These are phyloP conservation scores for Phaedon cochleariae DNA, from an alignment of 2,888 invertebrate genomes.

Conservation along the genomic window DNA sequence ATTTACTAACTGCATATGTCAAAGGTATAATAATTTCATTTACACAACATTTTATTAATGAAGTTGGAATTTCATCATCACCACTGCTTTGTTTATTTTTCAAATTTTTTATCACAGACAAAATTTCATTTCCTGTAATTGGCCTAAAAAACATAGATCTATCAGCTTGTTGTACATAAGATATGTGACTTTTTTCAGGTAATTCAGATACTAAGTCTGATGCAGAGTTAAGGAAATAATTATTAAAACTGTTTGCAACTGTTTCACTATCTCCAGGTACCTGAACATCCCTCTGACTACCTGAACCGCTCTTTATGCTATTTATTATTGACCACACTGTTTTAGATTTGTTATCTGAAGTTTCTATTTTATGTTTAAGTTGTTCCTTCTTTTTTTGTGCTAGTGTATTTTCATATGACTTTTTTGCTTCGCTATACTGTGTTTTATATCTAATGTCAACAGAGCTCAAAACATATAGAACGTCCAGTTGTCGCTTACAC, in stretches of 20 bases:
- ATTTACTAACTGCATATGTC: conserved; percentile 1
- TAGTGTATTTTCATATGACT: conserved; percentile 2
- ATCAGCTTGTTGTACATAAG: background rate
- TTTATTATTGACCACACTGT: background rate
- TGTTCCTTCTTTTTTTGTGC: background rate
- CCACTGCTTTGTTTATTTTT: background rate
- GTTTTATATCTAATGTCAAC: background rate
- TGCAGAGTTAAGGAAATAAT: background rate
- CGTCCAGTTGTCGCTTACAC: conserved; percentile 3
- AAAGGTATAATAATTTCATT: background rate
- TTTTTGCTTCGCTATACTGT: conserved; percentile 2
- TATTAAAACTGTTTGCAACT: background rate
- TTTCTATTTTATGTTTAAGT: too few species aligned
- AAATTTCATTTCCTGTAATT: too few species aligned
- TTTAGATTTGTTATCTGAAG: background rate
- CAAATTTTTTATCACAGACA: too few species aligned
- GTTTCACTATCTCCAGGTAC: background rate
- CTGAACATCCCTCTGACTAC: background rate
- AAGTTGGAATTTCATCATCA: conserved; percentile 10
- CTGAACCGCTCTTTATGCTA: background rate
- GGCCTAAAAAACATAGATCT: background rate
- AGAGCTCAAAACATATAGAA: conserved; percentile 8
- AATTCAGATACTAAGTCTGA: background rate
- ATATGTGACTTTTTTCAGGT: background rate
- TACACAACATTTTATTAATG: conserved; percentile 7